phyloP scores from a whole-genome alignment of 2,888 invertebrate genomes.

The Ochropleura leucogaster region DNA sequence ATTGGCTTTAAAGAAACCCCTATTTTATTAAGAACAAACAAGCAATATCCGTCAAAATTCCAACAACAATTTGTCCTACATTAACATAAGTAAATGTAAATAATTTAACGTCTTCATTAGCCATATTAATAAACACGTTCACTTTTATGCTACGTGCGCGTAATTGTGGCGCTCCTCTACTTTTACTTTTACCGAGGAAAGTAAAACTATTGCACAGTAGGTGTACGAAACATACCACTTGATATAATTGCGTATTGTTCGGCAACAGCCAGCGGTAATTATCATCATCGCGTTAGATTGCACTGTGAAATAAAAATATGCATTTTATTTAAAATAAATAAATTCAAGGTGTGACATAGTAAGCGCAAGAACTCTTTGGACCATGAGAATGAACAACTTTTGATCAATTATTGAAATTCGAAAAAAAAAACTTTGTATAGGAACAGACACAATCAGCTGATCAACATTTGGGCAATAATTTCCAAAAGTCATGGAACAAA shows the following conservation, averaged over 20 bases:
- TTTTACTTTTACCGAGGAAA: conserved; percentile 71
- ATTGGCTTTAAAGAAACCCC: neutral
- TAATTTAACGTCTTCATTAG: conserved; percentile 38
- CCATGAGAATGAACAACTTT: too few species aligned
- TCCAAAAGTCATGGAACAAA: too few species aligned
- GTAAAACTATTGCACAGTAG: conserved; percentile 55
- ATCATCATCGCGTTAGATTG: conserved; percentile 16
- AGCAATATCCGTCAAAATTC: neutral
- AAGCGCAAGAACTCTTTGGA: too few species aligned
- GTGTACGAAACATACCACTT: conserved; percentile 41
- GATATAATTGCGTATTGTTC: conserved; percentile 58
- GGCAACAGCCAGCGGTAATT: conserved; percentile 36
- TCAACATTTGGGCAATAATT: too few species aligned
- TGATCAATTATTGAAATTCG: too few species aligned
- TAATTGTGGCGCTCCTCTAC: conserved; percentile 48
- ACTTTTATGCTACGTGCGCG: conserved; percentile 58
- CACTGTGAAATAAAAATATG: conserved; percentile 20
- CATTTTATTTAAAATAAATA: neutral
- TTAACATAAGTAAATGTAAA: neutral
- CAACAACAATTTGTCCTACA: neutral
- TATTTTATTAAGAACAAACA: neutral
- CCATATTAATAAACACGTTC: conserved; percentile 52
- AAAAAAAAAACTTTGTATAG: too few species aligned
- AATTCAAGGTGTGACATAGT: too few species aligned
- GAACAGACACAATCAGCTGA: too few species aligned